These are phyloP conservation scores for Gryon sp. DNA, from an alignment of 1,140 invertebrate genomes.

Conservation along the genomic window DNA sequence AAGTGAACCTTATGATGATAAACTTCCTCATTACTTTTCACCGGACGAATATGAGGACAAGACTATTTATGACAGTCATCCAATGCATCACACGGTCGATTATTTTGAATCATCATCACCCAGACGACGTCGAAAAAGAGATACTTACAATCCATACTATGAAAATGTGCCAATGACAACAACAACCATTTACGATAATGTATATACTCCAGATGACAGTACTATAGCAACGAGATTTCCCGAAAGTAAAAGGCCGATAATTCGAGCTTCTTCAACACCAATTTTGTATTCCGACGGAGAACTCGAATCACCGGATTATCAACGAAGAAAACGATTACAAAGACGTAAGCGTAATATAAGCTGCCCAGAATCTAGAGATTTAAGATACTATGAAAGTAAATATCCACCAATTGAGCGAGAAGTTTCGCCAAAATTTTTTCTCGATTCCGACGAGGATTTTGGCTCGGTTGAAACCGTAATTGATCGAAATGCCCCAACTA, in stretches of 20 bases:
- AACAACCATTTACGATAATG: constrained; percentile 24
- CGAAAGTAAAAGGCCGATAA: constrained; percentile 60
- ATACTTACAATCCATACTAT: constrained; percentile 51
- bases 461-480: constrained; percentile 75
- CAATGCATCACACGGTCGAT: constrained; percentile 32
- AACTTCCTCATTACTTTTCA: constrained; percentile 62
- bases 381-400: constrained; percentile 25
- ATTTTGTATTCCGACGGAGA: constrained; percentile 70
- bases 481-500: constrained; percentile 40
- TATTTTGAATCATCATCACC: constrained; percentile 52
- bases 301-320: constrained; percentile 45
- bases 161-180: constrained; percentile 57
- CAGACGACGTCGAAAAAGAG: constrained; percentile 54
- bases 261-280: constrained; percentile 73
- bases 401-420: constrained; percentile 26
- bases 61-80: constrained; percentile 37
- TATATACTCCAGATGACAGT: constrained; percentile 42
- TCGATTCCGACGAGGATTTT: constrained; percentile 75
- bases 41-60: constrained; percentile 62
- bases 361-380: constrained; percentile 70
- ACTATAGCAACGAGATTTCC: constrained; percentile 58
- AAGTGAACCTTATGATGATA: constrained; percentile 57
- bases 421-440: constrained; percentile 53
- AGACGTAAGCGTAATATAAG: constrained; percentile 71
- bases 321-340: constrained; percentile 53